Evolutionary conservation across 2,888 invertebrate genomes (phyloP).

Genomic region (Eilema sororculum): DNA sequence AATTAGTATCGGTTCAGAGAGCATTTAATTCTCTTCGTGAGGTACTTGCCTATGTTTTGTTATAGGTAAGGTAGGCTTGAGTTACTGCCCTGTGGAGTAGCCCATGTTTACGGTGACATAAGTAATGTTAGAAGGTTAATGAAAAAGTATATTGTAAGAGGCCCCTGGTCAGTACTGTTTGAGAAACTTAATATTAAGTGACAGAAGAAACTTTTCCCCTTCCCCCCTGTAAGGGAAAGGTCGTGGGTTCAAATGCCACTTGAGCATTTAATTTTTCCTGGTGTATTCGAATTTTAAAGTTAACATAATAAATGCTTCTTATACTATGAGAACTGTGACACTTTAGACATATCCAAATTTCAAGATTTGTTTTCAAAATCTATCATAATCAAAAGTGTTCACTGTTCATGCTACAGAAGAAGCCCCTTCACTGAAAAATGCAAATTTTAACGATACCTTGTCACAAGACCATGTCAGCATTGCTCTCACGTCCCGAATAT

Average conservation of each 20-base stretch:
- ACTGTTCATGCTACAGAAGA: slow-evolving; percentile 2
- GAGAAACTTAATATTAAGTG: too few species aligned
- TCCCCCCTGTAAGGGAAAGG: too few species aligned
- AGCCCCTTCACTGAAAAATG: slow-evolving; percentile 17
- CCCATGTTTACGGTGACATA: neutral
- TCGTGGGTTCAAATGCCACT: too few species aligned
- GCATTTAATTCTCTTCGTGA: slow-evolving; percentile 50
- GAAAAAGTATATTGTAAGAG: too few species aligned
- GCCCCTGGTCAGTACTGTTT: too few species aligned
- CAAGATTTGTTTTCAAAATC: slow-evolving; percentile 14
- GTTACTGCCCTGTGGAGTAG: neutral
- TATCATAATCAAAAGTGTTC: slow-evolving; percentile 3
- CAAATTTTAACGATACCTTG: slow-evolving; percentile 36
- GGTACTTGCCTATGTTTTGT: slow-evolving; percentile 23
- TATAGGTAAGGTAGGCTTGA: neutral
- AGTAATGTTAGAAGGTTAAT: too few species aligned
- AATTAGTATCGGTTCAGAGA: slow-evolving; percentile 47
- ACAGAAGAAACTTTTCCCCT: too few species aligned
- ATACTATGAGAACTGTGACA: too few species aligned
- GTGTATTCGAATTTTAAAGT: too few species aligned
- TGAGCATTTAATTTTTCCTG: too few species aligned
- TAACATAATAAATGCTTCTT: too few species aligned
- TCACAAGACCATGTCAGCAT: slow-evolving; percentile 29
- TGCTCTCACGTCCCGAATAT: slow-evolving; percentile 42
- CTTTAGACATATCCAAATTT: neutral